Evolutionary conservation across 2,113 vertebrate species (phyloP).

Genomic region (Corythornis vintsioides): DNA sequence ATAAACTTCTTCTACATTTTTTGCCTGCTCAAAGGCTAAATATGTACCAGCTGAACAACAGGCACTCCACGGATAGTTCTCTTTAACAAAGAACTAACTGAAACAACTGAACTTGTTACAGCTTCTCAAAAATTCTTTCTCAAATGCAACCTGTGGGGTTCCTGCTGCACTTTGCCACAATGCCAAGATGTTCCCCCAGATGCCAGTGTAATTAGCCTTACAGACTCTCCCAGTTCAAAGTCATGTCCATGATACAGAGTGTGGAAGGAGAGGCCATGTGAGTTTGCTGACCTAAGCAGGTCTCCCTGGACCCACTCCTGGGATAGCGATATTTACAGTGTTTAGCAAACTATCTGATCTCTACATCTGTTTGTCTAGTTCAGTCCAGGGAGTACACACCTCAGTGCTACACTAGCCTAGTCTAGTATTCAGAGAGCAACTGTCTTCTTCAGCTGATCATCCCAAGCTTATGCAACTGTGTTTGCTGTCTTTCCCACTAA

Average conservation of each 20-base stretch:
- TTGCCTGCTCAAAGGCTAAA: not conserved
- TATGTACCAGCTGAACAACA: not conserved
- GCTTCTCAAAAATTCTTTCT: not conserved
- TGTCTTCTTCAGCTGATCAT: slow-evolving; percentile 14
- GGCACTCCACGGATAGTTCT: not conserved
- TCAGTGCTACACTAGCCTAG: not conserved
- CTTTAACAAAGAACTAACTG: not conserved
- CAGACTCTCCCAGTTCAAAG: not conserved
- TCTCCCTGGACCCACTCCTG: slow-evolving; percentile 21
- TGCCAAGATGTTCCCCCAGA: not conserved
- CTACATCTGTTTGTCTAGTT: slow-evolving; percentile 51
- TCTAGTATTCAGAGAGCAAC: slow-evolving; percentile 21
- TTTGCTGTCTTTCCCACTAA: slow-evolving; percentile 55
- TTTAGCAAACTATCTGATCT: slow-evolving; percentile 52
- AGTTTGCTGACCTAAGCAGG: slow-evolving; percentile 52
- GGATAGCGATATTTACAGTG: slow-evolving; percentile 14
- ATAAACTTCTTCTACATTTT: not conserved
- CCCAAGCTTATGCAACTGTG: slow-evolving; percentile 56
- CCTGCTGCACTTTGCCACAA: not conserved
- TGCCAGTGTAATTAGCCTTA: not conserved
- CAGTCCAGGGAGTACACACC: slow-evolving; percentile 44
- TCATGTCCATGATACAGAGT: not conserved
- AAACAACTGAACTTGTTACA: not conserved
- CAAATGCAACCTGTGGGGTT: not conserved
- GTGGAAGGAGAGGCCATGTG: not conserved